Percentiles rank a stretch among this genome's conserved stretches.
Evolutionary conservation across 2,888 invertebrate genomes (phyloP).

Genomic region (Apomyelois bistriatella): DNA sequence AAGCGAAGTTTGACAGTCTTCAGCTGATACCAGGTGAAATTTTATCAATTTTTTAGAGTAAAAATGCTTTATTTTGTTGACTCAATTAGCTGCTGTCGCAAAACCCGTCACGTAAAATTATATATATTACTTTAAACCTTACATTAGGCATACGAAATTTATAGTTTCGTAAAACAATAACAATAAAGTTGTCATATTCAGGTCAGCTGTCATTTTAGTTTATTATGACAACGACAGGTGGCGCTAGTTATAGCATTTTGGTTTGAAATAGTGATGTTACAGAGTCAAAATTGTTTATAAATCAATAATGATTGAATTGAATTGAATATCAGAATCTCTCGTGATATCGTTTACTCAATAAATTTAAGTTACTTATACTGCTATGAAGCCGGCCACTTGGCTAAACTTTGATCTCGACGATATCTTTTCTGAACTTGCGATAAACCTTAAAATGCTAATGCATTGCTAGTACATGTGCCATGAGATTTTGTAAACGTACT

Average conservation of each 20-base stretch:
- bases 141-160: background rate
- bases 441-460: too few species aligned
- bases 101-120: background rate
- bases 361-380: too few species aligned
- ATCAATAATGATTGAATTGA: too few species aligned
- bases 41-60: conserved; percentile 40
- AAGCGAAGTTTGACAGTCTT: conserved; percentile 72
- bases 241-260: conserved; percentile 30
- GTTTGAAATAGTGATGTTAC: background rate
- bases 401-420: too few species aligned
- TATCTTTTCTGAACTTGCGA: too few species aligned
- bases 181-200: conserved; percentile 18
- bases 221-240: conserved; percentile 40
- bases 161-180: conserved; percentile 10
- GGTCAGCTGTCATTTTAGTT: conserved; percentile 37
- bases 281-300: background rate
- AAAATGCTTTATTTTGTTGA: background rate
- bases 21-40: conserved; percentile 53
- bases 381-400: too few species aligned
- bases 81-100: background rate
- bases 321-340: too few species aligned
- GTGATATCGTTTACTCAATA: too few species aligned
- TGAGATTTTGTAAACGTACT: too few species aligned
- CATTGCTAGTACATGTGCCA: too few species aligned
- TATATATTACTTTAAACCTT: background rate